Evolutionary conservation across 2,888 invertebrate species (phyloP).

Genomic region (Spilosoma lubricipeda): DNA sequence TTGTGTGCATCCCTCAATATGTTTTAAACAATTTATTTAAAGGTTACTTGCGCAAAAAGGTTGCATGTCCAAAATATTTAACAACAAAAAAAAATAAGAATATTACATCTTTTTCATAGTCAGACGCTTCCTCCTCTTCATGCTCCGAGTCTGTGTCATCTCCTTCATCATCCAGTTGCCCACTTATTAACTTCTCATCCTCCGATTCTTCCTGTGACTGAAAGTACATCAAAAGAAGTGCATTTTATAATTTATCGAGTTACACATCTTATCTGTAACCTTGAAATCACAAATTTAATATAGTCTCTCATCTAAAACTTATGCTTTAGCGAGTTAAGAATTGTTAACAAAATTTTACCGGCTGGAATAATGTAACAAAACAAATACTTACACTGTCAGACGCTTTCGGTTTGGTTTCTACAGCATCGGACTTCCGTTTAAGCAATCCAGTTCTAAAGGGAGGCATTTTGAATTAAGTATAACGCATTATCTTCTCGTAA

Average conservation of each 20-base stretch:
- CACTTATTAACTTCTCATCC: constrained; percentile 62
- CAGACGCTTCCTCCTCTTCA: constrained; percentile 73
- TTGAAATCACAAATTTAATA: background rate
- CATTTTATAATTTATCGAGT: background rate
- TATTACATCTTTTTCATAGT: constrained; percentile 77
- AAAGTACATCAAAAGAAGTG: constrained; percentile 6
- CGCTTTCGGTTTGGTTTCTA: constrained; percentile 39
- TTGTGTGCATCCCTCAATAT: background rate
- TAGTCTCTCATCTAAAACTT: background rate
- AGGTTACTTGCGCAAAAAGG: too few relatives aligned
- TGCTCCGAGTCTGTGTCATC: constrained; percentile 76
- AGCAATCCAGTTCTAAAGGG: constrained; percentile 74
- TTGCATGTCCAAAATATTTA: too few relatives aligned
- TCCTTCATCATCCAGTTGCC: constrained; percentile 62
- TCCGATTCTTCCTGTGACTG: constrained; percentile 53
- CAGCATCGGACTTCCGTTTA: constrained; percentile 69
- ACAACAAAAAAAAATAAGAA: background rate
- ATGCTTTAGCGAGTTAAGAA: background rate
- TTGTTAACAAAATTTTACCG: background rate
- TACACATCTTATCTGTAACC: background rate
- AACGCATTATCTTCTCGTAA: constrained; percentile 1
- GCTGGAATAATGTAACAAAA: background rate
- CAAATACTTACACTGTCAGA: constrained; percentile 54
- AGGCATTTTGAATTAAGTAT: constrained; percentile 66
- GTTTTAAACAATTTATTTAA: too few relatives aligned